A percentile compares a stretch with the other conserved stretches of the same genome.
Conservation (phyloP, 2,797 vertebrate genomes). For the Lepilemur septentrionalis region DNA sequence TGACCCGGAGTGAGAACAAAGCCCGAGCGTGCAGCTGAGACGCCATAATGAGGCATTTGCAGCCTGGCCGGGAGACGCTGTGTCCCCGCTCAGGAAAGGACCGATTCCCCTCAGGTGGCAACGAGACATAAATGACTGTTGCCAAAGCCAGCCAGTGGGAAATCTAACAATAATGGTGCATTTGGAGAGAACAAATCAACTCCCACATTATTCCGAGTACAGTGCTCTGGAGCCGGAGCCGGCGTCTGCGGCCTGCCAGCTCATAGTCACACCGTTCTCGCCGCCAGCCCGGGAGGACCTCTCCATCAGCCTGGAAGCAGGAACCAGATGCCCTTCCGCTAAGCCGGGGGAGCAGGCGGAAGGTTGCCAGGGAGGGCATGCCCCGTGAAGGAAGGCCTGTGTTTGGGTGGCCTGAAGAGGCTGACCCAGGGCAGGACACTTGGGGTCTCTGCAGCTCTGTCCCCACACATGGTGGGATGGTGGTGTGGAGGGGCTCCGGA, state of each 20-base stretch:
- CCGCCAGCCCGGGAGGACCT: not conserved
- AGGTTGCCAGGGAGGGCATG: rapidly evolving
- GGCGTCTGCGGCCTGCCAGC: rapidly evolving
- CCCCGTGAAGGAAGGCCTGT: too few species aligned
- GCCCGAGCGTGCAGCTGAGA: conserved; percentile 38
- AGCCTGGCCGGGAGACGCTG: not conserved
- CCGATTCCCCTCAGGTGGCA: conserved; percentile 51
- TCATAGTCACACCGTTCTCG: not conserved
- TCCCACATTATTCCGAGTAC: not conserved
- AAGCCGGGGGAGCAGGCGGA: not conserved
- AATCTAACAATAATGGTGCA: conserved; percentile 64
- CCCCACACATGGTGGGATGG: rapidly evolving
- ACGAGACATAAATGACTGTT: conserved; percentile 60
- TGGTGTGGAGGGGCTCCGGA: rapidly evolving
- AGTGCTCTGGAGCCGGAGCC: not conserved
- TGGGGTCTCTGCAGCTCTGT: not conserved
- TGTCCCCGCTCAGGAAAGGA: not conserved
- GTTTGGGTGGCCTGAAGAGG: rapidly evolving
- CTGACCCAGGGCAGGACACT: rapidly evolving
- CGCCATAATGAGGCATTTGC: conserved; percentile 45
- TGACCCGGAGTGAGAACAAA: conserved; percentile 63
- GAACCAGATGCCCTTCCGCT: not conserved
- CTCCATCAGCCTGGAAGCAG: not conserved
- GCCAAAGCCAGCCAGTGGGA: conserved; percentile 69
- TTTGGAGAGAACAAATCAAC: conserved; percentile 41